Conservation (phyloP, 1,140 invertebrate genomes). For the Zaprionus capensis region DNA sequence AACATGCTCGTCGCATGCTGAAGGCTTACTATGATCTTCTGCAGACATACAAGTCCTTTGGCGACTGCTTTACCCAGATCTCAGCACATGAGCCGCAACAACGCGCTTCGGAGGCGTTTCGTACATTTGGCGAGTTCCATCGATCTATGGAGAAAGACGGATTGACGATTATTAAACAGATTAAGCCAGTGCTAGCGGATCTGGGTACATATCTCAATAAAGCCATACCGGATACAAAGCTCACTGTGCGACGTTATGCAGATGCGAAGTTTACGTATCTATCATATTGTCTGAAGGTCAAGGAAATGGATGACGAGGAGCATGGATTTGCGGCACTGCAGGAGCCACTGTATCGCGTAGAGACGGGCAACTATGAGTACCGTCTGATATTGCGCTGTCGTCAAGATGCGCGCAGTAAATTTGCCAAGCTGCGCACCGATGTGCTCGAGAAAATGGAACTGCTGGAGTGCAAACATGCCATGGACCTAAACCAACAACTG, state of each 20-base stretch:
- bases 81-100: conserved; percentile 98
- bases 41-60: conserved; percentile 92
- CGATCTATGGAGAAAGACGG: conserved; percentile 96
- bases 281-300: conserved; percentile 98
- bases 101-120: conserved; percentile 97
- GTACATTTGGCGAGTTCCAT: conserved; percentile 97
- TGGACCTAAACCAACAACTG: conserved; percentile 94
- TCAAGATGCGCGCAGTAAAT: conserved; percentile 95
- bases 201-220: conserved; percentile 98
- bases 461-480: conserved; percentile 98
- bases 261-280: conserved; percentile 99
- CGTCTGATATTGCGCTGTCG: conserved; percentile 96
- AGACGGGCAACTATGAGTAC: conserved; percentile 99
- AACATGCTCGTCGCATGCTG: conserved; percentile 92
- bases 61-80: conserved; percentile 96
- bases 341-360: conserved; percentile 98
- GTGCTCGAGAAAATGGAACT: conserved; percentile 98
- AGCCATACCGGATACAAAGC: conserved; percentile 98
- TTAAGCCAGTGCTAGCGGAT: conserved; percentile 96
- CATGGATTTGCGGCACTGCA: conserved; percentile 96
- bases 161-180: conserved; percentile 93
- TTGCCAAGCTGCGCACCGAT: conserved; percentile 96
- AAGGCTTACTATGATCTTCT: conserved; percentile 87
- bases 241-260: conserved; percentile 98
- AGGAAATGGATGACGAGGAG: conserved; percentile 99